phyloP scores from a whole-genome alignment of 2,888 invertebrate genomes.

The Tipula vernalis region DNA sequence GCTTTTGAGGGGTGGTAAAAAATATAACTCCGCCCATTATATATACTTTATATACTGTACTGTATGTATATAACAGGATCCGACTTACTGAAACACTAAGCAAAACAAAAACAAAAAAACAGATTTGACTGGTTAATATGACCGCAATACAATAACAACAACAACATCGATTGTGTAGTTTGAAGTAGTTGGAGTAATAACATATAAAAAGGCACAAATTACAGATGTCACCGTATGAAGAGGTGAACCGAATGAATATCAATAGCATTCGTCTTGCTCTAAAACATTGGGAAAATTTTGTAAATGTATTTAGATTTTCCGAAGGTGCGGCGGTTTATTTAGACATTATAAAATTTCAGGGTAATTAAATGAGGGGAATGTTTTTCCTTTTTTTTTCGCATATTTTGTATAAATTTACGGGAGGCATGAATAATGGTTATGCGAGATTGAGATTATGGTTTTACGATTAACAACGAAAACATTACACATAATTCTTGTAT shows the following conservation, averaged over 20 bases:
- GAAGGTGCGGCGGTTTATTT: neutral
- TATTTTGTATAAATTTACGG: neutral
- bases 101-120: neutral
- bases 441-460: neutral
- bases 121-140: constrained; percentile 32
- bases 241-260: neutral
- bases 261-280: neutral
- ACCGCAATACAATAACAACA: constrained; percentile 22
- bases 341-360: neutral
- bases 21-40: neutral
- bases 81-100: neutral
- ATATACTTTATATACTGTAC: neutral
- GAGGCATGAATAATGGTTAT: neutral
- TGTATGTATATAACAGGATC: neutral
- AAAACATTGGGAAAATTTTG: neutral
- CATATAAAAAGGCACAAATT: neutral
- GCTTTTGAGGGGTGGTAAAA: neutral
- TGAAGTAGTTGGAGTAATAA: neutral
- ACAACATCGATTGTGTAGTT: neutral
- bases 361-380: neutral
- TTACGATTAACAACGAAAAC: neutral
- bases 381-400: neutral
- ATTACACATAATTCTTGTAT: neutral
- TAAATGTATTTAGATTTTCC: neutral
- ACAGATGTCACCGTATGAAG: neutral